Evolutionary conservation across 1,140 invertebrate species (phyloP).

Genomic region (Pseudomyrmex concolor): DNA sequence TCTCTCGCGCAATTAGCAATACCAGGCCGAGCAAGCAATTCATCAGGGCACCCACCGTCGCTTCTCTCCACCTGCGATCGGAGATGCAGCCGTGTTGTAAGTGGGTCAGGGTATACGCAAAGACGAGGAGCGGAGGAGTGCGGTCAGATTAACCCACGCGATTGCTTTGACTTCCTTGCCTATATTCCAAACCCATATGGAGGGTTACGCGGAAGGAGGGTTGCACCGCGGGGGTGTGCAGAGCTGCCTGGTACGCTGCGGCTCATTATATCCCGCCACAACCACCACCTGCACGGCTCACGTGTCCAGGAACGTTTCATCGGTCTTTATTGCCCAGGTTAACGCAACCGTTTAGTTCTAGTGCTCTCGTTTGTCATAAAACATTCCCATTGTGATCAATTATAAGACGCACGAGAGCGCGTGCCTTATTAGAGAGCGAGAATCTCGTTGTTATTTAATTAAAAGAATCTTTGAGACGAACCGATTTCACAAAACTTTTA

Average conservation of each 20-base stretch:
- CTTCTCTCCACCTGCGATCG: constrained; percentile 45
- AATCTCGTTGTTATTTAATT: background rate
- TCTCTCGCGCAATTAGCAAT: constrained; percentile 63
- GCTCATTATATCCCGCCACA: constrained; percentile 33
- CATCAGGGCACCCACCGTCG: constrained; percentile 44
- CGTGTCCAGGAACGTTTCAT: constrained; percentile 59
- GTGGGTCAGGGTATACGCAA: constrained; percentile 76
- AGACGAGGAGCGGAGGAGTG: constrained; percentile 33
- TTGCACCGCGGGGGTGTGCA: constrained; percentile 52
- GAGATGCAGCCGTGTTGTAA: constrained; percentile 66
- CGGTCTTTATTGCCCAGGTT: constrained; percentile 53
- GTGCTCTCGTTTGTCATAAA: background rate
- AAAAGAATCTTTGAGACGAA: background rate
- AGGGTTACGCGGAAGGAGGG: constrained; percentile 54
- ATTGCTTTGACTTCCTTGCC: constrained; percentile 75
- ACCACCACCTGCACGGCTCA: constrained; percentile 33
- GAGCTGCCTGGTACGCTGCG: constrained; percentile 78
- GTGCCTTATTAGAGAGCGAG: background rate
- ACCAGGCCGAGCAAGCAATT: constrained; percentile 61
- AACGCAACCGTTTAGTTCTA: background rate
- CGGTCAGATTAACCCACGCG: constrained; percentile 76
- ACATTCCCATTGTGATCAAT: background rate
- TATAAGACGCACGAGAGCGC: background rate
- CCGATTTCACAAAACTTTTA: background rate
- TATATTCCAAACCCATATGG: constrained; percentile 66